phyloP scores from a whole-genome alignment of 2,113 vertebrate species.

The Oceanites oceanicus region DNA sequence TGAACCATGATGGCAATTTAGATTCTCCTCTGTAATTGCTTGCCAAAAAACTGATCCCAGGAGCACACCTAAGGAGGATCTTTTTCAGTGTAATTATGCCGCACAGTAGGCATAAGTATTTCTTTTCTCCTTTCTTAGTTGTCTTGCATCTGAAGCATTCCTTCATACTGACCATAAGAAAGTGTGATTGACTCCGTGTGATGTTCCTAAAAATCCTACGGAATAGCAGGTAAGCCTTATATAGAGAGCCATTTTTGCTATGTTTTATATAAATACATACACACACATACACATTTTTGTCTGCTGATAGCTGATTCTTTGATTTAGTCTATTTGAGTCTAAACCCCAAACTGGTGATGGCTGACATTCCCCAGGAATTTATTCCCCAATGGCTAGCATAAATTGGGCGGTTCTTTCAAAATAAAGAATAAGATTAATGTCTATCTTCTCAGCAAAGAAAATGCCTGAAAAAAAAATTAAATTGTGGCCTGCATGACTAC shows the following conservation, averaged over 20 bases:
- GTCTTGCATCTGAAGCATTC: background rate
- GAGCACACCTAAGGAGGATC: background rate
- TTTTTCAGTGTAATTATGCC: background rate
- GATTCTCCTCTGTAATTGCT: background rate
- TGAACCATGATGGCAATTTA: background rate
- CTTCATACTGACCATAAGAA: background rate
- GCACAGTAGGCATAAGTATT: background rate
- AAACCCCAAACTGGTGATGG: background rate
- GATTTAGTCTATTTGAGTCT: background rate
- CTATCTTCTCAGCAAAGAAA: background rate
- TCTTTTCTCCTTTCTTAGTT: background rate
- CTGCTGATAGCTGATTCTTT: background rate
- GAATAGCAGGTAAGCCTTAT: background rate
- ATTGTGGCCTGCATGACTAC: background rate
- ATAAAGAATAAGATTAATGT: background rate
- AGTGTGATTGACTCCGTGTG: background rate
- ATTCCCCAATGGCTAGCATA: background rate
- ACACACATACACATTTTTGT: background rate
- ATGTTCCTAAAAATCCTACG: background rate
- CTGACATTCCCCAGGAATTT: background rate
- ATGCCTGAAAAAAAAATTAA: background rate
- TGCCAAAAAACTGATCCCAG: background rate
- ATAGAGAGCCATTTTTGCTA: background rate
- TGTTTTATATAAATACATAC: background rate
- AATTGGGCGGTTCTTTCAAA: background rate